Evolutionary conservation across 2,113 vertebrate genomes (phyloP), one percentile per base, ranked within the genome.

Genomic region (Notarius quadriscutis): DNA sequence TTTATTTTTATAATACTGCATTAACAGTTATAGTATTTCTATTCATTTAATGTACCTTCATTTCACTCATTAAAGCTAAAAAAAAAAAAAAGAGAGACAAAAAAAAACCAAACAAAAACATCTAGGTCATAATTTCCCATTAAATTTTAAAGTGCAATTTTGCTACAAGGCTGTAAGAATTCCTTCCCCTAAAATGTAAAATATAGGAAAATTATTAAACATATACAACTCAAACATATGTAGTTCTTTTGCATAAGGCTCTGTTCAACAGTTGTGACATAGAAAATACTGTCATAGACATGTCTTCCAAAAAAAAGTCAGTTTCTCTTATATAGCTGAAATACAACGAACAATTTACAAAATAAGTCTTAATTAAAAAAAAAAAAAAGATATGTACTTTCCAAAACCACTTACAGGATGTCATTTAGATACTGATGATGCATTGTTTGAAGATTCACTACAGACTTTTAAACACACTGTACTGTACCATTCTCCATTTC

Each of bases 91-190:
- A 27, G 6, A 48, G n/a, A 74, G 8, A 74, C 22, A 51, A 5
- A 25, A 77, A 53, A 0, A 48, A 50, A 51, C 74, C 72, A 25
- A 25, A 75, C 20, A 74, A 77, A 55, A 53, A 79, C 30, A 67
- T 80, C 75, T 69, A 86, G 65, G 53, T 81, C 63, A 81, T 74
- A 51, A 18, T 48, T 65, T 78, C n/a, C 55, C 27, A 81, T 75
- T 80, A 65, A 57, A 84, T 53, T 85, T 91, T 95, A 95, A 95
- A 96, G 95, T 96, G 94, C 95, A 95, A 94, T 91, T 93, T 90
- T 92, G 93, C 90, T 93, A 95, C 92, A 94, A 72, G 92, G 75
- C 81, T 91, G 50, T 90, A 83, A 83, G 53, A 87, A 78, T 55
- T 55, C 67, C 58, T 34, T 65, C 41, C 22, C 41, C 51, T 72